Percentiles rank a stretch among this genome's conserved stretches.
These are phyloP conservation scores for Decapterus maruadsi DNA, from an alignment of 2,797 vertebrate species.

Conservation along the genomic window DNA sequence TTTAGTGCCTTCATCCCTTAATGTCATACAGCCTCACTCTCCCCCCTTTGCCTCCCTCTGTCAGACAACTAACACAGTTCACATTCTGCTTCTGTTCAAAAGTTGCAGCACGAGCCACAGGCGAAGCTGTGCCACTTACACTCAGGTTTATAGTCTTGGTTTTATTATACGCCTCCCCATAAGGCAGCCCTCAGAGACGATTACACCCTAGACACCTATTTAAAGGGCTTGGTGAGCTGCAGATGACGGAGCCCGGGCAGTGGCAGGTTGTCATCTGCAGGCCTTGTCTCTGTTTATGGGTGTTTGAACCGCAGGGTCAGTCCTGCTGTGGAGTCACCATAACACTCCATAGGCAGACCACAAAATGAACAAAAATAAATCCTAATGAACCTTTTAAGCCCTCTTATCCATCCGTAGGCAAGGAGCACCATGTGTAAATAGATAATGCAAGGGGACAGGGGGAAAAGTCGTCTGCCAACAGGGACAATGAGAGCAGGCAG, in stretches of 20 bases:
- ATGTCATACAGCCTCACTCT: slow-evolving; percentile 42
- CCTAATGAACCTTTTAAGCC: slow-evolving; percentile 84
- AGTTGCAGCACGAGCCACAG: slow-evolving; percentile 64
- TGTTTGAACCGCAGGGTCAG: slow-evolving; percentile 74
- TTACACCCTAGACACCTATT: slow-evolving; percentile 82
- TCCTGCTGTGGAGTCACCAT: slow-evolving; percentile 63
- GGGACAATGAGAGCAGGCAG: slow-evolving; percentile 69
- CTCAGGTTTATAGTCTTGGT: slow-evolving; percentile 76
- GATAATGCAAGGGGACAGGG: slow-evolving; percentile 79
- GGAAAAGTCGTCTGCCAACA: slow-evolving; percentile 79
- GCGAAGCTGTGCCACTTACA: slow-evolving; percentile 75
- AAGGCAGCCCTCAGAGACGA: slow-evolving; percentile 79
- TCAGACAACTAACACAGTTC: slow-evolving; percentile 19
- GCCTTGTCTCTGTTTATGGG: slow-evolving; percentile 79
- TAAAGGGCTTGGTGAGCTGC: slow-evolving; percentile 73
- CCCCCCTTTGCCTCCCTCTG: background rate
- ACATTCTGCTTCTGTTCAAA: slow-evolving; percentile 54
- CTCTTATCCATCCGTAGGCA: slow-evolving; percentile 65
- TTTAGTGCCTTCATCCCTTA: slow-evolving; percentile 57
- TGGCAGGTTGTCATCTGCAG: slow-evolving; percentile 79
- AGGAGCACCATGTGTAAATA: slow-evolving; percentile 57
- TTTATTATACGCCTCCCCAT: slow-evolving; percentile 79
- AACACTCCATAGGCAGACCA: slow-evolving; percentile 66
- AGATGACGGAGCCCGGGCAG: slow-evolving; percentile 66
- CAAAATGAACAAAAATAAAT: slow-evolving; percentile 85